These are phyloP conservation scores for Turritopsis rubra DNA, from an alignment of 30 jellyfish, hydroid and myxozoan species.

Conservation along the genomic window DNA sequence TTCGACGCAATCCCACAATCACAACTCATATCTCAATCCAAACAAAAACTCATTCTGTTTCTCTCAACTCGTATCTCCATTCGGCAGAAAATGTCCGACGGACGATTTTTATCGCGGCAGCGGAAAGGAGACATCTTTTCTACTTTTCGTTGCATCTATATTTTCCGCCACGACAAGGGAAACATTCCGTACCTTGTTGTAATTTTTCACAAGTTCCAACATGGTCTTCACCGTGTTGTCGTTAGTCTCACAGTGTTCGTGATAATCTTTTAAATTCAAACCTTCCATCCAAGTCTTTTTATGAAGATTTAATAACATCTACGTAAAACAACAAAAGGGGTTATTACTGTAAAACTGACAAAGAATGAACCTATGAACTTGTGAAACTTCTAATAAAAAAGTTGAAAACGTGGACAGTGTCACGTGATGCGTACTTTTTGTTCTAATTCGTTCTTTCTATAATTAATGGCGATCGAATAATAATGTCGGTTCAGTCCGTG, in stretches of 20 bases:
- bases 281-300: constrained; percentile 98
- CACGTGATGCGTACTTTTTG: constrained; percentile 64
- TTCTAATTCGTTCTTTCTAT: constrained; percentile 84
- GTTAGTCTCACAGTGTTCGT: constrained; percentile 78
- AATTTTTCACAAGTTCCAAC: constrained; percentile 73
- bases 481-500: constrained; percentile 95
- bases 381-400: not conserved
- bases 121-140: too few relatives aligned
- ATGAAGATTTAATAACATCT: constrained; percentile 91
- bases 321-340: not conserved
- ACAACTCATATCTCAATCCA: too few relatives aligned
- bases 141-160: too few relatives aligned
- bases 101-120: too few relatives aligned
- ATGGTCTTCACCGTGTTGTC: constrained; percentile 61
- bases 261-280: constrained; percentile 58
- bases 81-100: too few relatives aligned
- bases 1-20: too few relatives aligned
- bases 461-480: constrained; percentile 79
- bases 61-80: too few relatives aligned
- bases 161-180: too few relatives aligned
- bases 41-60: too few relatives aligned
- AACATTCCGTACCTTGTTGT: constrained; percentile 62
- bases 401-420: not conserved
- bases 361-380: not conserved
- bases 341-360: not conserved